Evolutionary conservation across 2,888 invertebrate species (phyloP).

Genomic region (Adelognathus sp.): DNA sequence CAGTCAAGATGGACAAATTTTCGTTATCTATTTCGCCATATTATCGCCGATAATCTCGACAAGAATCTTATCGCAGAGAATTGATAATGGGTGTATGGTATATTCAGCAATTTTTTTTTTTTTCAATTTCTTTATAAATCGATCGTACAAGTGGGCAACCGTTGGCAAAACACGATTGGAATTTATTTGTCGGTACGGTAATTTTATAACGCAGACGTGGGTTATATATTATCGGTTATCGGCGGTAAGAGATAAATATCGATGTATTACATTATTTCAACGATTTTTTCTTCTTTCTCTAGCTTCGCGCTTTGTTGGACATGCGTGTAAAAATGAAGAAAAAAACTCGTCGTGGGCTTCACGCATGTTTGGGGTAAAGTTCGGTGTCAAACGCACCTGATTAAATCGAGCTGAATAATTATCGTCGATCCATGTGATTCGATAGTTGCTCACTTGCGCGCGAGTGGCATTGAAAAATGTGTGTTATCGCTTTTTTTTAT

Average conservation of each 20-base stretch:
- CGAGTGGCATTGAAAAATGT: too few species aligned
- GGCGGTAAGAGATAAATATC: not conserved
- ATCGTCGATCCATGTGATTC: not conserved
- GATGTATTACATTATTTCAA: not conserved
- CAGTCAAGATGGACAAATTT: not conserved
- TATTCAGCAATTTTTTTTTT: not conserved
- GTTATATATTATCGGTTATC: not conserved
- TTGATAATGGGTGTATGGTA: not conserved
- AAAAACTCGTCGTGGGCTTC: not conserved
- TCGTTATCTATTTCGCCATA: slow-evolving; percentile 11
- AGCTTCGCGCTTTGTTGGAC: not conserved
- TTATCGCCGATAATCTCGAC: slow-evolving; percentile 27
- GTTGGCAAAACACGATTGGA: not conserved
- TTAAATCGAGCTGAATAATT: not conserved
- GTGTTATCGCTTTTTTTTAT: too few species aligned
- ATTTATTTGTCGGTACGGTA: not conserved
- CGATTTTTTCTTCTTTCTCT: not conserved
- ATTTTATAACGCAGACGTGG: not conserved
- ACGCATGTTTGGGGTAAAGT: not conserved
- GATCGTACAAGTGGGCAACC: not conserved
- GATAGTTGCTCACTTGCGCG: too few species aligned
- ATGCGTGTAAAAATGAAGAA: not conserved
- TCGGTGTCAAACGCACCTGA: slow-evolving; percentile 4
- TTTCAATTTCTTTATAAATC: not conserved
- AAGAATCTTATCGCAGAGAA: slow-evolving; percentile 29